A percentile compares a stretch with the other conserved stretches of the same genome.
Evolutionary conservation across 2,888 invertebrate genomes (phyloP).

Genomic region (Cinara cedri): DNA sequence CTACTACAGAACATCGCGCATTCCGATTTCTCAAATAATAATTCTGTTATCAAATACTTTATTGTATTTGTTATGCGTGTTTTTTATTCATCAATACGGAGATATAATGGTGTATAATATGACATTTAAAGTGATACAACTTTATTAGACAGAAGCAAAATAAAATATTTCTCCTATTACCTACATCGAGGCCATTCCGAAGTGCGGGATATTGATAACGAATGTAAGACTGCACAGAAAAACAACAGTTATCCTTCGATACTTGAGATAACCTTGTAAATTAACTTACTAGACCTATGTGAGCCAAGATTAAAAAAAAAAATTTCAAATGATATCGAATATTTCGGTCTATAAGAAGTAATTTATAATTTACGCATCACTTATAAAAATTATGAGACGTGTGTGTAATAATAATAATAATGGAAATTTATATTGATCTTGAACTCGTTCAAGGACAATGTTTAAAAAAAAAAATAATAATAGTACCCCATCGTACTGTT

Average conservation of each 20-base stretch:
- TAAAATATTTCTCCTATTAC: background rate
- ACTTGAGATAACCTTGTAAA: constrained; percentile 38
- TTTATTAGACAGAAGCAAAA: background rate
- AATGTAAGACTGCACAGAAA: constrained; percentile 23
- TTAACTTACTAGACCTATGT: constrained; percentile 9
- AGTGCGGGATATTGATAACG: constrained; percentile 17
- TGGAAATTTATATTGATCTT: constrained; percentile 23
- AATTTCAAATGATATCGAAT: no score
- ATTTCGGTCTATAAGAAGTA: no score
- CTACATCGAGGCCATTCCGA: constrained; percentile 9
- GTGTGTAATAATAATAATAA: background rate
- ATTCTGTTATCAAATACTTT: no score
- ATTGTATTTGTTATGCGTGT: no score
- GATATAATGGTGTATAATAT: background rate
- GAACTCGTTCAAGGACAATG: constrained; percentile 17
- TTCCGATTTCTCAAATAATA: no score
- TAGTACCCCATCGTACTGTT: no score
- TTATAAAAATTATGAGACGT: no score
- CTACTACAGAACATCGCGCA: no score
- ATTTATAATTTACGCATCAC: no score
- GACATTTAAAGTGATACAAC: constrained; percentile 6
- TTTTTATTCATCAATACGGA: constrained; percentile 25
- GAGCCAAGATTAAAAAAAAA: background rate
- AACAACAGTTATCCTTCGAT: constrained; percentile 48
- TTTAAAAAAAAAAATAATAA: no score